Evolutionary conservation across 2,888 invertebrate genomes (phyloP).

Genomic region (Drosophila longiperda): DNA sequence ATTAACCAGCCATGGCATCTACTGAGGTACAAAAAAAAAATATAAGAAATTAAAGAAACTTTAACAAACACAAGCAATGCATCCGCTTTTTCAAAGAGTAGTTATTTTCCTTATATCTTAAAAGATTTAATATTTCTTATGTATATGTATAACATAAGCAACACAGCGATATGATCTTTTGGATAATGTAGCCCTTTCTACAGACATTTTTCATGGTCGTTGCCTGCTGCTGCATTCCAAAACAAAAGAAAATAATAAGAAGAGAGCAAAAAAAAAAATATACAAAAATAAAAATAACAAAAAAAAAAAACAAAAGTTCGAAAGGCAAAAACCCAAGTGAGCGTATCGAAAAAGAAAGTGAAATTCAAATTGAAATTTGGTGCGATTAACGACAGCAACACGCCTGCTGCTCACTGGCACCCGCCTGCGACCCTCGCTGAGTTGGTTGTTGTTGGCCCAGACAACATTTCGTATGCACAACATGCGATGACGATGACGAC

Average conservation of each 20-base stretch:
- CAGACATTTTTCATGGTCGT: slow-evolving; percentile 73
- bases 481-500: slow-evolving; percentile 49
- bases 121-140: slow-evolving; percentile 4
- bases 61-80: background rate
- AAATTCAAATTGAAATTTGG: slow-evolving; percentile 82
- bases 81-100: background rate
- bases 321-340: slow-evolving; percentile 81
- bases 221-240: slow-evolving; percentile 60
- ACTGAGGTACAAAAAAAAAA: slow-evolving; percentile 10
- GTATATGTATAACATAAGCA: background rate
- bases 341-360: slow-evolving; percentile 84
- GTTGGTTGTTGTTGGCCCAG: slow-evolving; percentile 39
- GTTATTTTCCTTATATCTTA: background rate
- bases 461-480: slow-evolving; percentile 77
- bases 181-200: slow-evolving; percentile 59
- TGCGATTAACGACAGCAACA: slow-evolving; percentile 77
- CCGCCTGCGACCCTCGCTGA: slow-evolving; percentile 11
- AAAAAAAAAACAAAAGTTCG: slow-evolving; percentile 70
- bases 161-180: slow-evolving; percentile 4
- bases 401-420: slow-evolving; percentile 44
- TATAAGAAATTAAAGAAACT: background rate
- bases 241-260: slow-evolving; percentile 59
- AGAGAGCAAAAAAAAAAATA: slow-evolving; percentile 11
- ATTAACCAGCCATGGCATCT: slow-evolving; percentile 2
- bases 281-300: slow-evolving; percentile 20